Evolutionary conservation across 2,113 vertebrate genomes (phyloP), one percentile per base, ranked within the genome.

Genomic region (Mobula birostris): DNA sequence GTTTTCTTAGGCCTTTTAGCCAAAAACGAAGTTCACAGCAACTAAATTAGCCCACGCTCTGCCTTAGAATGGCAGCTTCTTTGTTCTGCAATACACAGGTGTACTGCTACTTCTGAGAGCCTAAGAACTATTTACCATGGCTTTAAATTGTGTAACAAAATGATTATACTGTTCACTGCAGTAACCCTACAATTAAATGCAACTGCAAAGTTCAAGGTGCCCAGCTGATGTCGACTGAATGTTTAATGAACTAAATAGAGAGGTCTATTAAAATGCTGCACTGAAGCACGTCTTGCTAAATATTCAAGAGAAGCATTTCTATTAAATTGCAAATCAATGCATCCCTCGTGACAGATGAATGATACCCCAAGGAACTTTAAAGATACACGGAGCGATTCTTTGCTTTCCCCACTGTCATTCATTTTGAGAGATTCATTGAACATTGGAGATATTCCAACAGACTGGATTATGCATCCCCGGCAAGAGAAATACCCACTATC

Each of bases 111-210:
- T 93, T 40, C 91, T 14, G 24, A 24, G 36, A 74, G 70, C 76
- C 68, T 48, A 93, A 74, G 91, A 93, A 93, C 91, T 93, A 93
- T 76, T 93, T 93, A 93, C 91, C 91, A 29, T 74, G 68, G 36
- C 91, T 93, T 93, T 74, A 93, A 93, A 93, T 93, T 93, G 91
- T 93, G 91, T 93, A 93, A 93, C 91, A 93, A 93, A 93, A 93
- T 93, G 91, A 93, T 93, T 93, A 74, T 93, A 76, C 56, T 48
- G 21, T 91, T 91, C 88, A 91, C 29, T 74, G 85, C 36, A 76
- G 68, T 29, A 93, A 56, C 70, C 36, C 68, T 93, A 74, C 56
- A 93, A 93, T 93, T 93, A 93, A 74, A 93, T 74, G 24, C 32
- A 93, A 93, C 91, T 93, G 91, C 68, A 93, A 93, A 93, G 91